Evolutionary conservation across 2,888 invertebrate genomes (phyloP).

Genomic region (Camptogramma bilineatum): DNA sequence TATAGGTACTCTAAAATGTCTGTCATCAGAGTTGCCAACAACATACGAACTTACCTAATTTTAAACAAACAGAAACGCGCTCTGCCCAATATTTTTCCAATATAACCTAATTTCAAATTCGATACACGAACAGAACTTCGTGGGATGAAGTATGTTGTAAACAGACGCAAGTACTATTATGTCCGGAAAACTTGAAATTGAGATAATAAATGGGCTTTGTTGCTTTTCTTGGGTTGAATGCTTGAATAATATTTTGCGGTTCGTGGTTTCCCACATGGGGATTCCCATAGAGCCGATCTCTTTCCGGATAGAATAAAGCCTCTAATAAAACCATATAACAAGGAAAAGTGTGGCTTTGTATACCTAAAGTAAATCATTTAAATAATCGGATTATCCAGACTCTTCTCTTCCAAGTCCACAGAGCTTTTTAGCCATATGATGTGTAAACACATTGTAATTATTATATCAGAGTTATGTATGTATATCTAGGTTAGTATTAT

Average conservation of each 20-base stretch:
- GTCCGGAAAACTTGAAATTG: constrained; percentile 14
- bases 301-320: neutral
- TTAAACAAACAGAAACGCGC: neutral
- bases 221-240: constrained; percentile 6
- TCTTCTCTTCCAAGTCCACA: too few species aligned
- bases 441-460: neutral
- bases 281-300: neutral
- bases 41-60: neutral
- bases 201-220: constrained; percentile 26
- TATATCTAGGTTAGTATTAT: neutral
- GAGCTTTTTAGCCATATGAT: neutral
- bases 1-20: too few species aligned
- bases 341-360: too few species aligned
- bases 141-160: constrained; percentile 53
- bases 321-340: too few species aligned
- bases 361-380: too few species aligned
- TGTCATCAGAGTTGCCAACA: neutral
- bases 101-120: constrained; percentile 47
- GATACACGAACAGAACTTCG: constrained; percentile 54
- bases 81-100: constrained; percentile 1
- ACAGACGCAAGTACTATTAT: constrained; percentile 44
- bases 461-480: neutral
- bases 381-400: too few species aligned
- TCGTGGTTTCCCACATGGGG: neutral
- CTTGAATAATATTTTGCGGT: constrained; percentile 11